Conservation (phyloP, 2,797 vertebrate genomes). For the Enteromius thamalakanensis region DNA sequence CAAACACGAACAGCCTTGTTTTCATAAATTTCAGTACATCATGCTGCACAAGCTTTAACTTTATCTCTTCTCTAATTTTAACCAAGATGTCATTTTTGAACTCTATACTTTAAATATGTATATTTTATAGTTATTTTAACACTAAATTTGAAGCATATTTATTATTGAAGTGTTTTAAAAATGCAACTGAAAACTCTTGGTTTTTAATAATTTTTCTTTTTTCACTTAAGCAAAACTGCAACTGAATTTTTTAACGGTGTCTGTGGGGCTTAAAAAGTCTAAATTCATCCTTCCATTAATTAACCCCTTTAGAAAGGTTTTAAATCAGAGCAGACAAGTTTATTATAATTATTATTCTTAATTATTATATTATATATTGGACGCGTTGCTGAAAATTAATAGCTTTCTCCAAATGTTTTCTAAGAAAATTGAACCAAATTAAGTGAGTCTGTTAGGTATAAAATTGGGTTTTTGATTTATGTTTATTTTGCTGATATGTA, state of each 20-base stretch:
- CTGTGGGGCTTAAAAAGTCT: not conserved
- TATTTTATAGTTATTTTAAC: not conserved
- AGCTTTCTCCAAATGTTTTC: not conserved
- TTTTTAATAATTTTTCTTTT: not conserved
- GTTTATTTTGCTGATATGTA: not conserved
- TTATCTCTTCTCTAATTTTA: not conserved
- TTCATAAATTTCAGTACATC: conserved; percentile 2
- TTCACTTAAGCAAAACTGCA: not conserved
- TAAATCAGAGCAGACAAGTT: not conserved
- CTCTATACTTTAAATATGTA: not conserved
- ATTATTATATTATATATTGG: not conserved
- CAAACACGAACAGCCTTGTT: not conserved
- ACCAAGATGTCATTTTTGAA: not conserved
- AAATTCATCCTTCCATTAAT: not conserved
- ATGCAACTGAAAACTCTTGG: not conserved
- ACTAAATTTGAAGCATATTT: not conserved
- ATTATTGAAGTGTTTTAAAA: not conserved
- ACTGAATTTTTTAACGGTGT: not conserved
- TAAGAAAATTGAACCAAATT: not conserved
- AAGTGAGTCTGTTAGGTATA: not conserved
- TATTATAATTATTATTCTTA: not conserved
- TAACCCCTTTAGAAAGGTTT: not conserved
- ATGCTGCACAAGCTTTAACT: not conserved
- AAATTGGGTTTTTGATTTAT: not conserved
- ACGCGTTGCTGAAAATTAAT: not conserved